Evolutionary conservation across 2,113 vertebrate genomes (phyloP).

Genomic region (Sinocyclocheilus anshuiensis): DNA sequence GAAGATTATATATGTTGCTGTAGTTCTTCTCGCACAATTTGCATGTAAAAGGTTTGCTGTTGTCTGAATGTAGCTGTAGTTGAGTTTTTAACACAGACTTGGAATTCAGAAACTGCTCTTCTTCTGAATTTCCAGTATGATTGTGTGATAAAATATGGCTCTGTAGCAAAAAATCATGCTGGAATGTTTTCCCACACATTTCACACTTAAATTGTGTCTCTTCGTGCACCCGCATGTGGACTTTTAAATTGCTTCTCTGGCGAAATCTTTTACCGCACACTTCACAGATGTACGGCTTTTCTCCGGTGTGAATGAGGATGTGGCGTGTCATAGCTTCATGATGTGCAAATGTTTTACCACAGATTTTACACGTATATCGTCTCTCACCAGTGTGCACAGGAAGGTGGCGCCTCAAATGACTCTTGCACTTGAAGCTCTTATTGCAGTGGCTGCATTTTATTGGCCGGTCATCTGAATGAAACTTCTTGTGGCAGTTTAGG

Average conservation of each 20-base stretch:
- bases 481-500: conserved; percentile 73
- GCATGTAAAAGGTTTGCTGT: too few species aligned
- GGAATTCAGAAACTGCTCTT: too few species aligned
- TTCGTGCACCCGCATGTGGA: not conserved
- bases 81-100: too few species aligned
- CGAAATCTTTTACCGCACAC: conserved; percentile 59
- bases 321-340: conserved; percentile 67
- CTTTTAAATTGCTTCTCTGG: not conserved
- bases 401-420: conserved; percentile 66
- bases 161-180: not conserved
- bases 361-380: conserved; percentile 65
- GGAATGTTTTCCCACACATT: not conserved
- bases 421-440: conserved; percentile 62
- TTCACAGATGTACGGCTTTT: conserved; percentile 73
- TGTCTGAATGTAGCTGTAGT: too few species aligned
- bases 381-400: conserved; percentile 67
- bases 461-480: conserved; percentile 61
- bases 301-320: conserved; percentile 53
- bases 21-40: too few species aligned
- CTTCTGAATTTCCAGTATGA: too few species aligned
- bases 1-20: too few species aligned
- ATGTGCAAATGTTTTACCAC: conserved; percentile 68
- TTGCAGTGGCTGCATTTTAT: conserved; percentile 65
- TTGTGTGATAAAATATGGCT: too few species aligned
- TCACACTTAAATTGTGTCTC: not conserved